A percentile compares a stretch with the other conserved stretches of the same genome.
Conservation (phyloP, 2,113 vertebrate species). For the Oryzias javanicus region DNA sequence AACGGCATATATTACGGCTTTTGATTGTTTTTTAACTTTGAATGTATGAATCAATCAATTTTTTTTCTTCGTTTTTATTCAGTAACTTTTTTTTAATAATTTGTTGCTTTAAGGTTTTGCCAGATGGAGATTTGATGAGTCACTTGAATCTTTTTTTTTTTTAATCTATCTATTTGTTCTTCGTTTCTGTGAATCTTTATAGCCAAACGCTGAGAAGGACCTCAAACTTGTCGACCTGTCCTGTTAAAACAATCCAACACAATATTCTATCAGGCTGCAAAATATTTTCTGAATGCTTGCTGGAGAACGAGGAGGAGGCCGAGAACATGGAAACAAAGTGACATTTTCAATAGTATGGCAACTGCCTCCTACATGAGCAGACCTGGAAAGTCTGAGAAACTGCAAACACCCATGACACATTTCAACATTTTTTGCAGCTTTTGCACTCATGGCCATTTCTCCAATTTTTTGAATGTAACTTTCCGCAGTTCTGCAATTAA, state of each 20-base stretch:
- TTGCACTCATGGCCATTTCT: constrained; percentile 36
- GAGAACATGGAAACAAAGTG: constrained; percentile 36
- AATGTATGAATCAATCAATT: too few species aligned
- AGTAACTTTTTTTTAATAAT: background rate
- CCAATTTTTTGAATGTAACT: constrained; percentile 32
- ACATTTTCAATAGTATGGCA: constrained; percentile 36
- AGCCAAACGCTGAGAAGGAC: background rate
- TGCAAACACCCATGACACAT: constrained; percentile 12
- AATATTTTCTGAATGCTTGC: constrained; percentile 43
- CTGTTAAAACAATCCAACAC: constrained; percentile 10
- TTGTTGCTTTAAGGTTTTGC: constrained; percentile 22
- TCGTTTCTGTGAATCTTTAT: background rate
- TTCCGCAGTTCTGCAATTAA: constrained; percentile 1
- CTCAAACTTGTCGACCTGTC: background rate
- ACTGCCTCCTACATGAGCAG: constrained; percentile 43
- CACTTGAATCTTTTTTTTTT: background rate
- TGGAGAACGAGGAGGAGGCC: constrained; percentile 29
- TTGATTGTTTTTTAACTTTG: too few species aligned
- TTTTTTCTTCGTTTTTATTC: too few species aligned
- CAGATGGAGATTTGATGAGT: constrained; percentile 16
- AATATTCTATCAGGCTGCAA: constrained; percentile 24
- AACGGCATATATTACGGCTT: too few species aligned
- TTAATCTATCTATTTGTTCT: background rate
- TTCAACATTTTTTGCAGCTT: constrained; percentile 14
- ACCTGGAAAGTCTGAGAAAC: constrained; percentile 44